Conservation (phyloP, 2,113 vertebrate species). For the Ictalurus furcatus region DNA sequence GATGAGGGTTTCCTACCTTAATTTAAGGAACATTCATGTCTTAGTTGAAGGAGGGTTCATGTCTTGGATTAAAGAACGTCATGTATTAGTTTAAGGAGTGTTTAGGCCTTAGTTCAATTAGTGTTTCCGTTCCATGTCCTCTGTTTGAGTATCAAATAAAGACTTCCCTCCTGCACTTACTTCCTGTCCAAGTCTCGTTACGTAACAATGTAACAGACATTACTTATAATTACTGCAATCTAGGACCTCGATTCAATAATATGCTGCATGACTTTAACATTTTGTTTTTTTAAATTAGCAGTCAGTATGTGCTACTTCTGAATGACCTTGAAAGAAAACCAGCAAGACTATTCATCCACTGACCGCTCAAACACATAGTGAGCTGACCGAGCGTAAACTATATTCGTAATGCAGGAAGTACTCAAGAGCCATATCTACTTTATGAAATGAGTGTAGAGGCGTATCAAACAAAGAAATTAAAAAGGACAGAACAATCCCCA, state of each 20-base stretch:
- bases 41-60: no score
- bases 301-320: neutral
- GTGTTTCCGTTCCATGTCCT: no score
- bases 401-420: conserved; percentile 10
- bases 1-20: no score
- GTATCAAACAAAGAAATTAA: conserved; percentile 45
- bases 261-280: neutral
- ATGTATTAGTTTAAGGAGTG: no score
- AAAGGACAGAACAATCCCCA: conserved; percentile 48
- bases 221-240: neutral
- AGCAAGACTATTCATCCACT: neutral
- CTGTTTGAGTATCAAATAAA: no score
- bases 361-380: neutral
- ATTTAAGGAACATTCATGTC: no score
- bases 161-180: no score
- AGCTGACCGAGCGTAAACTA: neutral
- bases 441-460: neutral
- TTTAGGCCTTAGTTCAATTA: no score
- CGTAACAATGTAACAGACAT: neutral
- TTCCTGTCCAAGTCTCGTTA: no score
- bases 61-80: no score
- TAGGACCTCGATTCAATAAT: neutral
- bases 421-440: neutral
- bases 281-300: neutral
- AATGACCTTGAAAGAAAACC: conserved; percentile 4